phyloP scores from a whole-genome alignment of 2,797 vertebrate genomes.

The Echeneis naucrates region DNA sequence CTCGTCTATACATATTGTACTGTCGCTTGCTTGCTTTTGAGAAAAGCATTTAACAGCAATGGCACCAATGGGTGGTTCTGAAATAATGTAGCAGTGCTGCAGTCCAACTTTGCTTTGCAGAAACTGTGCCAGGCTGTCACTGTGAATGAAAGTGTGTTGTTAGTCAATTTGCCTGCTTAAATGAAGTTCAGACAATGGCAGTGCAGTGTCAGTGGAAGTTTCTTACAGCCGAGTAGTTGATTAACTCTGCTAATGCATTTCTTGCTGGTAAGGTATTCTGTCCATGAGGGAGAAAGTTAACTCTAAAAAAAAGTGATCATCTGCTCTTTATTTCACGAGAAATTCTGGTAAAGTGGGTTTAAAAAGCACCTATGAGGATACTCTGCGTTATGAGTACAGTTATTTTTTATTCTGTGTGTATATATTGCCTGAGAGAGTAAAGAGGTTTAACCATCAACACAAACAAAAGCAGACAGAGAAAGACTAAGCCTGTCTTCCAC shows the following conservation, averaged over 20 bases:
- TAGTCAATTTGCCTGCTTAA: conserved; percentile 61
- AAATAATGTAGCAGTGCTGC: conserved; percentile 2
- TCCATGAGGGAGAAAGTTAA: conserved; percentile 30
- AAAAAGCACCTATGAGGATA: conserved; percentile 5
- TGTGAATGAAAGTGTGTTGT: conserved; percentile 50
- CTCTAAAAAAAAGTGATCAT: conserved; percentile 26
- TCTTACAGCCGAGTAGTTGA: conserved; percentile 44
- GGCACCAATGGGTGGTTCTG: not conserved
- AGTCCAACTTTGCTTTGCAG: conserved; percentile 7
- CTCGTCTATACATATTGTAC: conserved; percentile 12
- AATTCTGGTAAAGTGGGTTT: conserved; percentile 13
- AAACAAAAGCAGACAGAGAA: not conserved
- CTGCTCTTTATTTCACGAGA: conserved; percentile 11
- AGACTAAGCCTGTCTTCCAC: not conserved
- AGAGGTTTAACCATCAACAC: not conserved
- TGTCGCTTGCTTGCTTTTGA: conserved; percentile 19
- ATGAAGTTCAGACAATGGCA: conserved; percentile 57
- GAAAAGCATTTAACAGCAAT: conserved; percentile 26
- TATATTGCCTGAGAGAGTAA: not conserved
- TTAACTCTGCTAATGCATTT: conserved; percentile 64
- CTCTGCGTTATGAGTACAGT: conserved; percentile 12
- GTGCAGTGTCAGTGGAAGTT: conserved; percentile 48
- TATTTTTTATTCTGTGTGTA: not conserved
- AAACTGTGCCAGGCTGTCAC: conserved; percentile 56
- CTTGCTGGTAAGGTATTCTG: conserved; percentile 41